These are phyloP conservation scores for Drosophila ogumai DNA, from an alignment of 1,140 invertebrate species.

Conservation along the genomic window DNA sequence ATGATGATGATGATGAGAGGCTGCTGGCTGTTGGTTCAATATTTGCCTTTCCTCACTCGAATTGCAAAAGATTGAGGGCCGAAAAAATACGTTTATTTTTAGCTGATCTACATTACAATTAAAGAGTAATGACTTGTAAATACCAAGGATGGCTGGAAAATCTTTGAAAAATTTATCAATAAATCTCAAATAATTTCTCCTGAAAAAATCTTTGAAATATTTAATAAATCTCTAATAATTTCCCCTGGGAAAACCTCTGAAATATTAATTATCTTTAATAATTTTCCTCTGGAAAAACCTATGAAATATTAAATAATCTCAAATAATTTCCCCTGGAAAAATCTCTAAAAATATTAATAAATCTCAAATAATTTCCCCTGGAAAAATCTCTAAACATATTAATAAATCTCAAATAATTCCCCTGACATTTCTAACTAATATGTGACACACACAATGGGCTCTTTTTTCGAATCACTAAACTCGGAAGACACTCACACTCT, in stretches of 20 bases:
- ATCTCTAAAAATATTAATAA: not conserved
- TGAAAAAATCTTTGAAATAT: too few species aligned
- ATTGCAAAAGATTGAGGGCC: slow-evolving; percentile 22
- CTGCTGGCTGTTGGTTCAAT: slow-evolving; percentile 22
- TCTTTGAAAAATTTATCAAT: too few species aligned
- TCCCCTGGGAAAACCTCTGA: too few species aligned
- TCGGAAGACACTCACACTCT: slow-evolving; percentile 16
- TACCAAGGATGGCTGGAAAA: not conserved
- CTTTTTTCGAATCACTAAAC: slow-evolving; percentile 9
- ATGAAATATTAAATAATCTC: not conserved
- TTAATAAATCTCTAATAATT: too few species aligned
- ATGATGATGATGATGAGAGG: not conserved
- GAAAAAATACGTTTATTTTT: slow-evolving; percentile 31
- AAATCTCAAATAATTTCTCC: not conserved
- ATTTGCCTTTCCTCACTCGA: slow-evolving; percentile 19
- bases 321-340: not conserved
- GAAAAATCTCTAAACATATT: not conserved
- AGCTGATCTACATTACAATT: slow-evolving; percentile 21
- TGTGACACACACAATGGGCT: not conserved
- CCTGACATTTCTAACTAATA: too few species aligned
- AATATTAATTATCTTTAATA: too few species aligned
- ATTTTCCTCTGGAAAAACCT: not conserved
- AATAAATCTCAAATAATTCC: not conserved
- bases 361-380: not conserved
- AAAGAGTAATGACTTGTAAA: not conserved